Conservation (phyloP, 2,888 invertebrate genomes). For the Amphiduros pacificus region DNA sequence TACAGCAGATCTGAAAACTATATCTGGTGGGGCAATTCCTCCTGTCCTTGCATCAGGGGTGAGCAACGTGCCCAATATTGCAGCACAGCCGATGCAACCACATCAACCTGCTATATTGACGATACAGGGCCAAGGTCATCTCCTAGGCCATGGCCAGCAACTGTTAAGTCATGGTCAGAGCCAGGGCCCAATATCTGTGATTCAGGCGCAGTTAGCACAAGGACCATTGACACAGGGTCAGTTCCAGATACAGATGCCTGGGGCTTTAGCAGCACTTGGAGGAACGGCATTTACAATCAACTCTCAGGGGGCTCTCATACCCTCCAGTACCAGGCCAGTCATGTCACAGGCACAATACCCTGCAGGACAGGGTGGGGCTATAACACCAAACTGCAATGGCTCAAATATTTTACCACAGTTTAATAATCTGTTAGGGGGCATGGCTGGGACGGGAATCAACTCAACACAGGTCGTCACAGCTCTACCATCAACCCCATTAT, state of each 20-base stretch:
- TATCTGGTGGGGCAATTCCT: background rate
- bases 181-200: background rate
- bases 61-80: background rate
- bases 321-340: too few relatives aligned
- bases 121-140: background rate
- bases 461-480: too few relatives aligned
- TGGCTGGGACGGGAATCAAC: too few relatives aligned
- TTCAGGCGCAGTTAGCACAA: slow-evolving; percentile 1
- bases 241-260: slow-evolving; percentile 4
- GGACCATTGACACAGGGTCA: background rate
- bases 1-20: slow-evolving; percentile 9
- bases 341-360: too few relatives aligned
- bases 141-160: background rate
- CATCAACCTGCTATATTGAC: background rate
- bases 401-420: too few relatives aligned
- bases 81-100: background rate
- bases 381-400: too few relatives aligned
- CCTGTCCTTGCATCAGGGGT: too few relatives aligned
- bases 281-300: slow-evolving; percentile 12
- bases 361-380: too few relatives aligned
- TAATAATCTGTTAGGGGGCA: too few relatives aligned
- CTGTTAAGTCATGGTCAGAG: background rate
- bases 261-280: background rate
- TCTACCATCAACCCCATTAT: too few relatives aligned
- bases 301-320: slow-evolving; percentile 12